Evolutionary conservation across 1,140 invertebrate genomes (phyloP).

Genomic region (Aphidius gifuensis): DNA sequence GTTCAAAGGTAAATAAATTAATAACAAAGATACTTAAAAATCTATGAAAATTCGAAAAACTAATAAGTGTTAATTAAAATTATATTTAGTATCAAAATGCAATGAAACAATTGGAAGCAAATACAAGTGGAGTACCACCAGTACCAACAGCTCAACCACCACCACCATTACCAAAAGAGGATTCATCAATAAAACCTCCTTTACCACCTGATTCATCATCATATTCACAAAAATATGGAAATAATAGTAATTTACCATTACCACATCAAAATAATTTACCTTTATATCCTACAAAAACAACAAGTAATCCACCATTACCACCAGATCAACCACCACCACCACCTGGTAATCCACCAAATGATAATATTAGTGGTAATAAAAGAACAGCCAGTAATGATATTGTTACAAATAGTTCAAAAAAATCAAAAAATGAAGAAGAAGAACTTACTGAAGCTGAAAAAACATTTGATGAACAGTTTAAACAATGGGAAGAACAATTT

Average conservation of each 20-base stretch:
- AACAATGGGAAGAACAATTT: conserved; percentile 81
- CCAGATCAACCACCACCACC: conserved; percentile 50
- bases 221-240: conserved; percentile 30
- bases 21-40: neutral
- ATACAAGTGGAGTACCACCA: conserved; percentile 38
- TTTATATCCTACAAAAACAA: conserved; percentile 40
- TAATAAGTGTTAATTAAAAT: conserved; percentile 16
- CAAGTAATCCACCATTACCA: conserved; percentile 31
- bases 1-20: conserved; percentile 63
- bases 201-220: conserved; percentile 40
- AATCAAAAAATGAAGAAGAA: conserved; percentile 46
- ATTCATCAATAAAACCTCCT: conserved; percentile 42
- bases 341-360: conserved; percentile 54
- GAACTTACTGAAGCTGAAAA: conserved; percentile 69
- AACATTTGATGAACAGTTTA: conserved; percentile 77
- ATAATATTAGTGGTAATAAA: conserved; percentile 36
- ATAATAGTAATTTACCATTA: conserved; percentile 36
- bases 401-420: conserved; percentile 46
- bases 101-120: conserved; percentile 53
- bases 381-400: conserved; percentile 32
- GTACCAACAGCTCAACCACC: conserved; percentile 43
- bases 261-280: conserved; percentile 50
- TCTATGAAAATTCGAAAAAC: conserved; percentile 4
- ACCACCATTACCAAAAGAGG: conserved; percentile 49
- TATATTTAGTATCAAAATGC: conserved; percentile 61